Base-by-base conservation (phyloP, 2,888 invertebrate species). In the Meta bourneti region DNA sequence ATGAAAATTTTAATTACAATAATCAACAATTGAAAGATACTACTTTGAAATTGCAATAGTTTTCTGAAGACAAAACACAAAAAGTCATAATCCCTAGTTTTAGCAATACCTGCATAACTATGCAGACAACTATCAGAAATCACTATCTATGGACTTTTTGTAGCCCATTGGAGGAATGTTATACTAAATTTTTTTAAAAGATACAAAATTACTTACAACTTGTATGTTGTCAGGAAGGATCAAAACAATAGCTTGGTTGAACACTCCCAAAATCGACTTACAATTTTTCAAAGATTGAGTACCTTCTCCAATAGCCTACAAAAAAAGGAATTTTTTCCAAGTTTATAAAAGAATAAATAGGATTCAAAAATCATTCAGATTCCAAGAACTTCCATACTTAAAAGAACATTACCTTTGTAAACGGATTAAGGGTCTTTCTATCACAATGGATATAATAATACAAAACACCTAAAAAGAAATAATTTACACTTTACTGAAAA, bases 241-340 rank as follows among this genome's bases (percentile, higher is more conserved):
- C 72, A 81, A 71, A 79, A 79, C 71, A 16, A 52, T 52, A 78
- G 88, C 96, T 93, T 95, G 95, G 90, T 95, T 95, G 83, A 96
- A 95, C 69, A 94, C 94, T 91, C 95, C 95, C 93, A 96, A 94
- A 92, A 95, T 96, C 69, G 94, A 94, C 87, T 96, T 95, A 95
- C 96, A 96, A 93, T 95, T 95, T 85, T 95, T 95, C 48, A 97
- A 96, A 0, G 97, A 96, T 81, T 96, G 96, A 94, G 97, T 97
- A 0, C 97, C 97, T 94, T 97, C 97, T n/a, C 97, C 96, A 16
- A 93, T 84, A 9, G 93, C 92, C 93, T 93, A 75, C 1, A 82
- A 61, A 80, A 7, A 91, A 51, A 75, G 48, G 16, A 19, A 52
- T n/a, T 16, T 11, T 71, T n/a, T 34, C 4, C 4, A 34, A 2